These are phyloP conservation scores for Jaculus jaculus DNA, from an alignment of 2,113 vertebrate genomes.

Conservation along the genomic window DNA sequence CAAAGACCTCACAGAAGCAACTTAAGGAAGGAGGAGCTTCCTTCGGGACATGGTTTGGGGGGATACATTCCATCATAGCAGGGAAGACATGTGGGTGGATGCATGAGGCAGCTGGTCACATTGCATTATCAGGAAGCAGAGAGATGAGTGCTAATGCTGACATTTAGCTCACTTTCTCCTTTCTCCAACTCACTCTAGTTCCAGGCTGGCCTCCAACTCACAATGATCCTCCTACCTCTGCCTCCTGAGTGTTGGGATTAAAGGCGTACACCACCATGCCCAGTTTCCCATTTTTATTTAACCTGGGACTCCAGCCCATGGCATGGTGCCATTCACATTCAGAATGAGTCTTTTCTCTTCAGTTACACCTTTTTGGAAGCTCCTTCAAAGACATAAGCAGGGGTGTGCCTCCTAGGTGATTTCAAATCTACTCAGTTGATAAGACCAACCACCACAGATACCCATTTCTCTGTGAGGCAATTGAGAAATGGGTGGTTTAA, in stretches of 20 bases:
- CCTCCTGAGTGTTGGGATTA: too few relatives aligned
- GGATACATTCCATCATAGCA: too few relatives aligned
- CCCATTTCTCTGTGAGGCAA: not conserved
- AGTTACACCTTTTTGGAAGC: not conserved
- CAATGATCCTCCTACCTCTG: too few relatives aligned
- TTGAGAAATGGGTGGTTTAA: not conserved
- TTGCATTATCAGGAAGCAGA: not conserved
- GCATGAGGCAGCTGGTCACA: too few relatives aligned
- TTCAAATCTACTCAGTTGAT: not conserved
- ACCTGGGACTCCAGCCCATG: not conserved
- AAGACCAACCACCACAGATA: not conserved
- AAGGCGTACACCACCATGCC: too few relatives aligned
- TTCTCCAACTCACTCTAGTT: too few relatives aligned
- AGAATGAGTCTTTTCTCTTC: not conserved
- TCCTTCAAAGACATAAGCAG: not conserved
- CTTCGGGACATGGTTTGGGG: not conserved
- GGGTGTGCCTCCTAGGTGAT: not conserved
- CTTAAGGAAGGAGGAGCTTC: not conserved
- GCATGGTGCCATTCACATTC: not conserved
- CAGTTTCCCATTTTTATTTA: not conserved
- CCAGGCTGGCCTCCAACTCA: too few relatives aligned
- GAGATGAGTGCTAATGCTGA: not conserved
- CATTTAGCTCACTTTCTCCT: not conserved
- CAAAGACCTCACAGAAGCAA: not conserved
- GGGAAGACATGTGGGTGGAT: not conserved